Percentiles rank a stretch among this genome's conserved stretches.
phyloP scores from a whole-genome alignment of 1,140 invertebrate genomes.

The Pachyrhynchus sulphureomaculatus region DNA sequence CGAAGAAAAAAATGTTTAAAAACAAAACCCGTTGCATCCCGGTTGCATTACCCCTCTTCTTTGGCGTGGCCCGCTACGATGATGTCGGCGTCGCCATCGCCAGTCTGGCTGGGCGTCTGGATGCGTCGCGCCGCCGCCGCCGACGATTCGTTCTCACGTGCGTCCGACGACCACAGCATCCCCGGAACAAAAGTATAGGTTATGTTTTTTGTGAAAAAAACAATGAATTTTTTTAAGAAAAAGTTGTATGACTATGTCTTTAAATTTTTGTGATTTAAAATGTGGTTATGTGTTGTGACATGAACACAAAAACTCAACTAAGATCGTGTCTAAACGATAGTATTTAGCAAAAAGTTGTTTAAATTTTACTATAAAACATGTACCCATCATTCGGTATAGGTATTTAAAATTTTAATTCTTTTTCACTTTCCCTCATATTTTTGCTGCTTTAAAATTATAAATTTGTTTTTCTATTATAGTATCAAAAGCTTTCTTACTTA shows the following conservation, averaged over 20 bases:
- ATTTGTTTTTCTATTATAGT: too few relatives aligned
- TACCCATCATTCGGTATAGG: too few relatives aligned
- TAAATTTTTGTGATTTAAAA: background rate
- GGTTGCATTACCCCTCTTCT: constrained; percentile 10
- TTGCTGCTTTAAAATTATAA: too few relatives aligned
- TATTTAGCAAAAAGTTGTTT: too few relatives aligned
- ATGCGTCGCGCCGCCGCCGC: constrained; percentile 12
- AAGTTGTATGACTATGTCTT: background rate
- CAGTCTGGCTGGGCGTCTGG: constrained; percentile 25
- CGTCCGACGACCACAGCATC: background rate
- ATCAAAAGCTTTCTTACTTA: too few relatives aligned
- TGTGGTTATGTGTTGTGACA: too few relatives aligned
- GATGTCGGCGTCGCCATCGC: background rate
- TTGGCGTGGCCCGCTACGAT: background rate
- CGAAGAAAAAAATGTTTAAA: too few relatives aligned
- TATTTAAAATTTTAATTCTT: too few relatives aligned
- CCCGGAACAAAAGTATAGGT: constrained; percentile 1
- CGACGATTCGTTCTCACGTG: constrained; percentile 12
- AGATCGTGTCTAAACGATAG: too few relatives aligned
- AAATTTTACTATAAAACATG: too few relatives aligned
- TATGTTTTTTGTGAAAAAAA: background rate
- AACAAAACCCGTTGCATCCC: background rate
- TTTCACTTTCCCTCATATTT: too few relatives aligned
- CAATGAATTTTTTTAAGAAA: background rate
- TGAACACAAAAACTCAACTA: too few relatives aligned